Evolutionary conservation across 2,888 invertebrate genomes (phyloP).

Genomic region (Apamea anceps): DNA sequence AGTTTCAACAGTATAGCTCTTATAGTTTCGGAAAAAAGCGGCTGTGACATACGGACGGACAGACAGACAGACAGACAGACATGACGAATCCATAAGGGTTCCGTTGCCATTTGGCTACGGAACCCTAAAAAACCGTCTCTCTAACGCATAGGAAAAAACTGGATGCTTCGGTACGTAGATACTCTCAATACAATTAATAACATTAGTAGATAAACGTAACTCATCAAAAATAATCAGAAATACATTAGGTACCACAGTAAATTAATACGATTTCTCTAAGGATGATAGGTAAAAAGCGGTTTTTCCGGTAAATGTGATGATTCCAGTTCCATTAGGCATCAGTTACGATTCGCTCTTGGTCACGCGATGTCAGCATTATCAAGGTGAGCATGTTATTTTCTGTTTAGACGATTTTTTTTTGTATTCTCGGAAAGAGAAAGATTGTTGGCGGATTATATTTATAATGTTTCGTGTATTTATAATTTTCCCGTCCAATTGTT

Average conservation of each 20-base stretch:
- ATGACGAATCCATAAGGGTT: no score
- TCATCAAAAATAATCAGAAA: slow-evolving; percentile 76
- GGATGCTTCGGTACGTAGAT: background rate
- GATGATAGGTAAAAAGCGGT: slow-evolving; percentile 85
- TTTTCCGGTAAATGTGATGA: slow-evolving; percentile 86
- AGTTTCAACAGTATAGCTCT: no score
- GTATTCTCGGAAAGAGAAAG: slow-evolving; percentile 26
- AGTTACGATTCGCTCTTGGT: slow-evolving; percentile 85
- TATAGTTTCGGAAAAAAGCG: no score
- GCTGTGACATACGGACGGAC: no score
- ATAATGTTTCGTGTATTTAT: slow-evolving; percentile 14
- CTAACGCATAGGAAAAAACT: background rate
- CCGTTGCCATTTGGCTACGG: no score
- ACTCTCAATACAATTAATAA: slow-evolving; percentile 21
- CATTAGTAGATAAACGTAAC: slow-evolving; percentile 26
- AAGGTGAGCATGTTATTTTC: slow-evolving; percentile 76
- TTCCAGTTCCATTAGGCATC: slow-evolving; percentile 87
- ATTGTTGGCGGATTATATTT: slow-evolving; percentile 44
- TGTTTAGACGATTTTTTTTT: slow-evolving; percentile 60
- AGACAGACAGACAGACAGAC: no score
- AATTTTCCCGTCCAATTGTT: background rate
- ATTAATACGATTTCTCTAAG: slow-evolving; percentile 81
- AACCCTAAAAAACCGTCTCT: no score
- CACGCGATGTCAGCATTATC: slow-evolving; percentile 89
- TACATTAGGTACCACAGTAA: slow-evolving; percentile 75